Conservation (phyloP, 2,113 vertebrate genomes). For the Sceloporus tristichus region DNA sequence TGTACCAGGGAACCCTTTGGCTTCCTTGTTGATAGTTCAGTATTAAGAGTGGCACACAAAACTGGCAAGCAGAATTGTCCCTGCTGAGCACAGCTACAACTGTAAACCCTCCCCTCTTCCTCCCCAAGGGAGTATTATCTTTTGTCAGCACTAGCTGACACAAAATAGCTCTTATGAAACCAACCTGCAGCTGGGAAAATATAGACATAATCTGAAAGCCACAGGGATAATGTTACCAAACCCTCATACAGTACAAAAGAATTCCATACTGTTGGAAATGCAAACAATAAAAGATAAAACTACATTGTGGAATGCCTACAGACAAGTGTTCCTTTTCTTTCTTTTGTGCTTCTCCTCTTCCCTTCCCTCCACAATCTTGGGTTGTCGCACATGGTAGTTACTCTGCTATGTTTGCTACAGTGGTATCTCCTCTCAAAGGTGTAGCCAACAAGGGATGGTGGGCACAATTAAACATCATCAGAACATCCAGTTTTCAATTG, state of each 20-base stretch:
- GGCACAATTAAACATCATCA: neutral
- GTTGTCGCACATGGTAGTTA: neutral
- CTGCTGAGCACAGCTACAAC: neutral
- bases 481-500: neutral
- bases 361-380: neutral
- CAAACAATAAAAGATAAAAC: conserved; percentile 19
- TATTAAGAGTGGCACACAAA: neutral
- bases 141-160: conserved; percentile 11
- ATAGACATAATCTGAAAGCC: conserved; percentile 25
- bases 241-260: conserved; percentile 19
- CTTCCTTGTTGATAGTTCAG: neutral
- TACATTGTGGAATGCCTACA: neutral
- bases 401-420: neutral
- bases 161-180: conserved; percentile 18
- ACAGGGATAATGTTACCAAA: conserved; percentile 27
- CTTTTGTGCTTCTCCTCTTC: neutral
- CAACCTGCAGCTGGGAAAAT: conserved; percentile 35
- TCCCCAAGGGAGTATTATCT: neutral
- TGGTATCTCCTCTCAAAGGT: neutral
- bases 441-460: neutral
- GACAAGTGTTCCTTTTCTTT: neutral
- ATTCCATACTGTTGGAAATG: conserved; percentile 3
- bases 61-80: conserved; percentile 14
- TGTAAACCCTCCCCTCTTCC: neutral
- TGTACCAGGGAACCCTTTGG: neutral